These are phyloP conservation scores for Monopterus albus DNA, from an alignment of 2,113 vertebrate species.

Conservation along the genomic window DNA sequence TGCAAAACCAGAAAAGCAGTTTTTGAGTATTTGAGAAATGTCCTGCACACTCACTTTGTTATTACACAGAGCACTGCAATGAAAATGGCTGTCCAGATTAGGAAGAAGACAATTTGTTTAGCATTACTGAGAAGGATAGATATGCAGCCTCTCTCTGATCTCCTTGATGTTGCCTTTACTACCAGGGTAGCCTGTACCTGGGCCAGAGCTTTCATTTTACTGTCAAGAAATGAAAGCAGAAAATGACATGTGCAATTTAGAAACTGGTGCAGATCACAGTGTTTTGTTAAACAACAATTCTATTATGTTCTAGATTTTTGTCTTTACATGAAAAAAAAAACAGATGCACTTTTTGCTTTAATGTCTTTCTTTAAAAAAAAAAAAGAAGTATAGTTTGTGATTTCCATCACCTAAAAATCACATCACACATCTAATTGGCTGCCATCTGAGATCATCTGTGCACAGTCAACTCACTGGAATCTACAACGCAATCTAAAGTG, in stretches of 20 bases:
- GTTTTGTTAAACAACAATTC: conserved; percentile 12
- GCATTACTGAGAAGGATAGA: conserved; percentile 17
- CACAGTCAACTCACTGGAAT: conserved; percentile 25
- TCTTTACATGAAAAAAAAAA: conserved; percentile 13
- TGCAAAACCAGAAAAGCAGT: neutral
- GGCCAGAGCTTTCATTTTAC: no score
- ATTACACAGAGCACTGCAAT: neutral
- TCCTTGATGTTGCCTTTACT: conserved; percentile 6
- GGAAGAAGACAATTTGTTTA: conserved; percentile 20
- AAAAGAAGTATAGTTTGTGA: conserved; percentile 15
- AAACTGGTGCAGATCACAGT: conserved; percentile 27
- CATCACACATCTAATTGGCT: conserved; percentile 36
- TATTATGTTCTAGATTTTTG: conserved; percentile 21
- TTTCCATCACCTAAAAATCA: conserved; percentile 45
- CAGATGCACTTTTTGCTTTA: conserved; percentile 23
- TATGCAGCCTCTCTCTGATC: conserved; percentile 13
- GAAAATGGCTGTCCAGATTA: neutral
- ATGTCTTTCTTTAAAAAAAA: conserved; percentile 7
- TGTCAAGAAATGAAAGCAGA: conserved; percentile 19
- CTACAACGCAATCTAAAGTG: conserved; percentile 53
- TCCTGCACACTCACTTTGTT: neutral
- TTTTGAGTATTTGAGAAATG: neutral
- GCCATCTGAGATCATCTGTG: conserved; percentile 41
- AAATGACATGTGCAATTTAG: conserved; percentile 18
- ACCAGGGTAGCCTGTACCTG: no score